A percentile compares a stretch with the other conserved stretches of the same genome.
These are phyloP conservation scores for Mus spicilegus DNA, from an alignment of 2,113 vertebrate genomes.

Conservation along the genomic window DNA sequence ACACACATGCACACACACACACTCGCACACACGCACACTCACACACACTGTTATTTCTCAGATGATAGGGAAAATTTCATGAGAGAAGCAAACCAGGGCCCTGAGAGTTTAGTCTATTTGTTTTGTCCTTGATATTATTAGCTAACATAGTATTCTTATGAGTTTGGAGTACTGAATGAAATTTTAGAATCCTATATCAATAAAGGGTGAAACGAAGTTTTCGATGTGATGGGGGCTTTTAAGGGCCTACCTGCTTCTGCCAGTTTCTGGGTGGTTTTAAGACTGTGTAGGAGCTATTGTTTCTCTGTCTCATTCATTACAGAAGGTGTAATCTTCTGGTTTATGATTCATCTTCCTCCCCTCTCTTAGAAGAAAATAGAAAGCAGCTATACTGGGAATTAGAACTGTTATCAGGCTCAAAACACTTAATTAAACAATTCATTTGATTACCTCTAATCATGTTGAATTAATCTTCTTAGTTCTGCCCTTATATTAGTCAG, in stretches of 20 bases:
- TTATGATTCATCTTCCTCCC: constrained; percentile 61
- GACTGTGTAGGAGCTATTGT: neutral
- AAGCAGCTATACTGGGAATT: constrained; percentile 66
- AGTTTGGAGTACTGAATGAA: constrained; percentile 22
- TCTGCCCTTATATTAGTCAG: constrained; percentile 60
- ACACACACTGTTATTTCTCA: neutral
- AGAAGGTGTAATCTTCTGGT: constrained; percentile 36
- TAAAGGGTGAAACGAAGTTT: constrained; percentile 24
- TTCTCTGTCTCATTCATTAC: constrained; percentile 16
- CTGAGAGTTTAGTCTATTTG: neutral
- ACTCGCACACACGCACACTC: neutral
- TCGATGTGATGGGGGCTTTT: neutral
- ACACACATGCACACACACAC: neutral
- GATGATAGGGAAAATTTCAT: neutral
- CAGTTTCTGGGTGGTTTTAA: constrained; percentile 50
- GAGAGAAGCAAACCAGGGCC: neutral
- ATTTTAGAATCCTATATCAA: neutral
- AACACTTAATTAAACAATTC: constrained; percentile 73
- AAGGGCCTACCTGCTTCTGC: neutral
- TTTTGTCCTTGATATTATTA: neutral
- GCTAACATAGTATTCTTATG: neutral
- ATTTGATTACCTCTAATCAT: constrained; percentile 68
- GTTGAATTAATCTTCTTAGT: constrained; percentile 70
- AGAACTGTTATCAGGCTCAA: constrained; percentile 65
- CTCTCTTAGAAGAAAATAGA: constrained; percentile 44